phyloP scores from a whole-genome alignment of 2,888 invertebrate genomes.

The Venusia cambrica region DNA sequence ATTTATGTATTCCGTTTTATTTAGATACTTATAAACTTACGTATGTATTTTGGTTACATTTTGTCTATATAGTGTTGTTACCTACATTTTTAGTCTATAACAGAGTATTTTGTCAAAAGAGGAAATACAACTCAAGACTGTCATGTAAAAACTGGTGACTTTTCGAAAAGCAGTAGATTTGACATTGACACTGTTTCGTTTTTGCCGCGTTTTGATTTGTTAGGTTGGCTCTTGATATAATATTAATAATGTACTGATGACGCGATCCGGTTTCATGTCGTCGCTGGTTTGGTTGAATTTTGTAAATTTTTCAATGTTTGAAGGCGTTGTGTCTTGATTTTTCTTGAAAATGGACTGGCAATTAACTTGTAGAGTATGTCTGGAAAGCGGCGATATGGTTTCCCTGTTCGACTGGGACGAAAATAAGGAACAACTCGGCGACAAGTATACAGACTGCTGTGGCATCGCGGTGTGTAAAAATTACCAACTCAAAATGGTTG shows the following conservation, averaged over 20 bases:
- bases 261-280: conserved; percentile 57
- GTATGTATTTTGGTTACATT: too few relatives aligned
- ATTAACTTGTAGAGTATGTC: conserved; percentile 75
- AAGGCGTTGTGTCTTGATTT: conserved; percentile 30
- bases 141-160: too few relatives aligned
- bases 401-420: conserved; percentile 79
- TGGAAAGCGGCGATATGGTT: conserved; percentile 76
- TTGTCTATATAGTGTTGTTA: too few relatives aligned
- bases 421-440: conserved; percentile 77
- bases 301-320: conserved; percentile 38
- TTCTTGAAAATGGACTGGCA: conserved; percentile 74
- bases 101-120: too few relatives aligned
- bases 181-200: too few relatives aligned
- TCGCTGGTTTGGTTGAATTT: conserved; percentile 50
- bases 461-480: conserved; percentile 76
- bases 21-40: too few relatives aligned
- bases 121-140: too few relatives aligned
- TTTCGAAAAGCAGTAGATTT: too few relatives aligned
- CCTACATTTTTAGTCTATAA: too few relatives aligned
- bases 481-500: conserved; percentile 76
- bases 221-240: conserved; percentile 48
- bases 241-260: too few relatives aligned
- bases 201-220: too few relatives aligned
- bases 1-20: too few relatives aligned
- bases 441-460: conserved; percentile 74